Evolutionary conservation across 2,888 invertebrate genomes (phyloP), one percentile per base, ranked within the genome.

Genomic region (Papilio gigon): DNA sequence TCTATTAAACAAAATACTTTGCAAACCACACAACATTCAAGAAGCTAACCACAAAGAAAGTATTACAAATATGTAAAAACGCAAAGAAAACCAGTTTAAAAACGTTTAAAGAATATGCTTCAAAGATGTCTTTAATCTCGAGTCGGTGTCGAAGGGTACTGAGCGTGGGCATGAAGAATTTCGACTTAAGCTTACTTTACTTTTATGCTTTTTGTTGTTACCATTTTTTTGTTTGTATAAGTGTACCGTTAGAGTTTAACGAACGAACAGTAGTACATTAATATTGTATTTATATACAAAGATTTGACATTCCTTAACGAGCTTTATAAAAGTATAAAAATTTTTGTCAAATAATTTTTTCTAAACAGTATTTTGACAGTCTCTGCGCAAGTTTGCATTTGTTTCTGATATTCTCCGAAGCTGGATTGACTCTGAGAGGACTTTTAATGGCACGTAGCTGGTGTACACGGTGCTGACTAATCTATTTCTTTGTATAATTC

Each of bases 11-110:
- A 25, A 17, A 40, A 62, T 64, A 30, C 47, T 20, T 59, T 47
- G 59, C 27, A 50, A 22, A 59, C 64, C 30, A 64, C 27, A 30
- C 53, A 20, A 12, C 58, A 65, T 56, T 58, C 53, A 22, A 53
- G 35, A 14, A 44, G 47, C 33, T n/a, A 40, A 42, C 17, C 59
- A 64, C 59, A 68, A 68, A 68, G 68, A 68, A 68, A 64, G 50
- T 37, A 61, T 58, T 58, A 68, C 59, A 63, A 60, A 50, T 44
- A 68, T 65, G 64, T 22, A 68, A 50, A 50, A 50, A 17, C 40
- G 40, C 37, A 40, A 64, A 20, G 40, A 60, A 60, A 68, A 64
- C 47, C 60, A 14, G 60, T 64, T 60, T 58, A 27, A 67, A 56
- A 63, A 62, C 63, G 56, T 40, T 68, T 27, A 58, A 62, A 68